A percentile compares a stretch with the other conserved stretches of the same genome.
Evolutionary conservation across 2,797 vertebrate genomes (phyloP).

Genomic region (Myripristis jacobus): DNA sequence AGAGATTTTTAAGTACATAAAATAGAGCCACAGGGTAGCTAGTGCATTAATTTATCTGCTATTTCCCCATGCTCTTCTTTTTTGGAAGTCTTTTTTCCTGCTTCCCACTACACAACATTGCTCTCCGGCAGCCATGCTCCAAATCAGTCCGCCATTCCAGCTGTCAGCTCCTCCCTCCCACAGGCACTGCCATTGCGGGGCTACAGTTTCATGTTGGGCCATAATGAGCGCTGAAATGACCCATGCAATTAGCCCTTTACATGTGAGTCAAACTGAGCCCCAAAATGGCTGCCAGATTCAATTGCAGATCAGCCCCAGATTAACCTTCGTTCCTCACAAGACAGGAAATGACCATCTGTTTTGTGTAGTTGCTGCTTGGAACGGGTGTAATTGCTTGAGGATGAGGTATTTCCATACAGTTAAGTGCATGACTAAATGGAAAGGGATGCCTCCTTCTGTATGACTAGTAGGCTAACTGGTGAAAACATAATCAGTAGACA

Average conservation of each 20-base stretch:
- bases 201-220: slow-evolving; percentile 36
- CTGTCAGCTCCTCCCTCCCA: slow-evolving; percentile 39
- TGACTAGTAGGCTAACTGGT: slow-evolving; percentile 35
- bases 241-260: slow-evolving; percentile 50
- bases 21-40: slow-evolving; percentile 18
- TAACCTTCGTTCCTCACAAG: slow-evolving; percentile 32
- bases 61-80: slow-evolving; percentile 1
- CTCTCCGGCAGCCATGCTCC: slow-evolving; percentile 21
- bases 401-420: slow-evolving; percentile 60
- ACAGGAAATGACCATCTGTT: slow-evolving; percentile 63
- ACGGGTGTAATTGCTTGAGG: slow-evolving; percentile 47
- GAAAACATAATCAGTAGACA: slow-evolving; percentile 39
- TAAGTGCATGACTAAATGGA: slow-evolving; percentile 24
- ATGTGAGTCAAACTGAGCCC: slow-evolving; percentile 45
- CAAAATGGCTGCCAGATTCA: slow-evolving; percentile 52
- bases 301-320: slow-evolving; percentile 48
- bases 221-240: slow-evolving; percentile 56
- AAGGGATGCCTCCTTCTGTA: slow-evolving; percentile 47
- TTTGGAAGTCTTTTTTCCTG: slow-evolving; percentile 9
- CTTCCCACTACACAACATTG: slow-evolving; percentile 25
- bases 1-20: slow-evolving; percentile 2
- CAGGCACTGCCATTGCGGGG: slow-evolving; percentile 6
- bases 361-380: slow-evolving; percentile 55
- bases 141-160: slow-evolving; percentile 34
- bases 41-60: slow-evolving; percentile 3